Evolutionary conservation across 2,797 vertebrate species (phyloP), one percentile per base, ranked within the genome.

Genomic region (Myotis planiceps): DNA sequence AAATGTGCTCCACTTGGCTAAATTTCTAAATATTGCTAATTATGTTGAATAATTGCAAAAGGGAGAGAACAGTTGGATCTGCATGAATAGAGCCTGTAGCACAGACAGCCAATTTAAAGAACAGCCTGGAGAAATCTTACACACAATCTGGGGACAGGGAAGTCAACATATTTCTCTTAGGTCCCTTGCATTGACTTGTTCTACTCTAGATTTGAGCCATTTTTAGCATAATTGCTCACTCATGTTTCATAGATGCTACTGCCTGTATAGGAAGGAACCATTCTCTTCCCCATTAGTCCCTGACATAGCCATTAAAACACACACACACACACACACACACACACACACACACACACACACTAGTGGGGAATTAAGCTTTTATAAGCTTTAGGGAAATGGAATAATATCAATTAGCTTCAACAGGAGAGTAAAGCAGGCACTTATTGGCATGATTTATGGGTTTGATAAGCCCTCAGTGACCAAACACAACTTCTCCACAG

Each of bases 21-120:
- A 34, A 85, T 90, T 82, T 90, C 27, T 95, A 88, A 95, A 79
- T 79, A 71, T 76, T 88, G 55, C 34, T 96, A 92, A 96, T 93
- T 90, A 85, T 75, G 23, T 34, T 74, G 63, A 95, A 92, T 95
- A 88, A 82, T 79, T 95, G 9, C 4, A 92, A 90, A 29, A 60
- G 5, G 9, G 19, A 63, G 23, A 45, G 23, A 84, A 47, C 7
- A 58, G 51, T 75, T 71, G 34, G 4, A 42, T 49, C 81, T 82
- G 10, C 19, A 25, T 60, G 32, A 74, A 25, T 2, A 82, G 4
- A 94, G 14, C 0, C 34, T 55, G 0, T 49, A 79, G n/a, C 75
- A 55, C 13, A 93, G n/a, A 51, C 42, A 87, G 15, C 2, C 21
- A n/a, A 9, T 65, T 51, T 65, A 37, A 19, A 86, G 29, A 86